phyloP scores from a whole-genome alignment of 2,113 vertebrate species.

The Ivindomyrus marchei region DNA sequence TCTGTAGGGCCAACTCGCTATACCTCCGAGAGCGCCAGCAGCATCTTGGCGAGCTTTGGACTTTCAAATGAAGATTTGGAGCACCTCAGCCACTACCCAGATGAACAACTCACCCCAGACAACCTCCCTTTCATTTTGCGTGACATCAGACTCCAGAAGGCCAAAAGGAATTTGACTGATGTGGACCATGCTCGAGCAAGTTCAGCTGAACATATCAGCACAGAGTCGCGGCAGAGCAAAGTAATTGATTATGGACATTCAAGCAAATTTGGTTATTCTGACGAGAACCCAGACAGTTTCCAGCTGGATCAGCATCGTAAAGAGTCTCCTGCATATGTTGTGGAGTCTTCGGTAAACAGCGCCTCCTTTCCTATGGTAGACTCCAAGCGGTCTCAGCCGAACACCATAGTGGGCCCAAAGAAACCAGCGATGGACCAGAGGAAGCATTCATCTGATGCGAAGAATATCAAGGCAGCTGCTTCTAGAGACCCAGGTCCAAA shows the following conservation, averaged over 20 bases:
- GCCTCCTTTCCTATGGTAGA: slow-evolving; percentile 15
- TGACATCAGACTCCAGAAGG: slow-evolving; percentile 80
- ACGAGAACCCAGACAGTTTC: slow-evolving; percentile 57
- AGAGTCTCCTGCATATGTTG: slow-evolving; percentile 39
- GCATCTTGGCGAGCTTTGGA: slow-evolving; percentile 81
- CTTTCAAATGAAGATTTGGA: slow-evolving; percentile 88
- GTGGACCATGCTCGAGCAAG: slow-evolving; percentile 38
- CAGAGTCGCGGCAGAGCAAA: slow-evolving; percentile 60
- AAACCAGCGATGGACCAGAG: slow-evolving; percentile 29
- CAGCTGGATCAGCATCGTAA: slow-evolving; percentile 46
- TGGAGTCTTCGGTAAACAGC: slow-evolving; percentile 22
- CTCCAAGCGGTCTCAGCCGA: slow-evolving; percentile 16
- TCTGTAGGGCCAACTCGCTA: slow-evolving; percentile 57
- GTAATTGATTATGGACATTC: slow-evolving; percentile 91
- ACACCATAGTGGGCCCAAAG: slow-evolving; percentile 22
- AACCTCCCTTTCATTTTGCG: slow-evolving; percentile 85
- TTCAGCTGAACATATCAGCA: slow-evolving; percentile 40
- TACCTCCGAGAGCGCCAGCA: slow-evolving; percentile 79
- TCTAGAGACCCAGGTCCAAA: slow-evolving; percentile 27
- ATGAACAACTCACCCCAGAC: slow-evolving; percentile 82
- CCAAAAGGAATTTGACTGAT: slow-evolving; percentile 47
- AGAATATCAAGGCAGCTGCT: slow-evolving; percentile 27
- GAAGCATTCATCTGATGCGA: slow-evolving; percentile 16
- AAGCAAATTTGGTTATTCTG: slow-evolving; percentile 71
- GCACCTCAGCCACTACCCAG: slow-evolving; percentile 80